Conservation (phyloP, 2,797 vertebrate species). For the Rhinatrema bivittatum region DNA sequence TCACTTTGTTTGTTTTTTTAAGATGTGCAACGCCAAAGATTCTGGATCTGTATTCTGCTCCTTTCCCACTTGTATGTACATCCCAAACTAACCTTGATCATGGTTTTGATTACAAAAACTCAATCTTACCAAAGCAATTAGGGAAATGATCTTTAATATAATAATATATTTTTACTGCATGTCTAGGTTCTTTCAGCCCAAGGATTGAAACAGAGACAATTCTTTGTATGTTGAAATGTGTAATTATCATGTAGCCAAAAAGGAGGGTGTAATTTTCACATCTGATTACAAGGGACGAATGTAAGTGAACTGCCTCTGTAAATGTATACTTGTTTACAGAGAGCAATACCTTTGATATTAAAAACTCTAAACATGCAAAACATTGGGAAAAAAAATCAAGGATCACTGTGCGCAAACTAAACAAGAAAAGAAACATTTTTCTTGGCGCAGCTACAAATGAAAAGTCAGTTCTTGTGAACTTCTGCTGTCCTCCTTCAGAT, state of each 20-base stretch:
- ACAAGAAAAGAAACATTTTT: conserved; percentile 30
- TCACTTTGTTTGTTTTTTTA: too few relatives aligned
- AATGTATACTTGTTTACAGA: conserved; percentile 68
- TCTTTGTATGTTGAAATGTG: conserved; percentile 71
- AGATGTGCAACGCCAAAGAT: too few relatives aligned
- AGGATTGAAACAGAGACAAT: conserved; percentile 71
- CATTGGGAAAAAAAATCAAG: conserved; percentile 36
- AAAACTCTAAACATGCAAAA: conserved; percentile 48
- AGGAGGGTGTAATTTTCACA: conserved; percentile 84
- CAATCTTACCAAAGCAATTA: conserved; percentile 37
- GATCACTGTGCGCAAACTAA: conserved; percentile 28
- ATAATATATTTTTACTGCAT: conserved; percentile 56
- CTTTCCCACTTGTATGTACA: too few relatives aligned
- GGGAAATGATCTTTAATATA: conserved; percentile 58
- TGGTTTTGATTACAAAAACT: conserved; percentile 51
- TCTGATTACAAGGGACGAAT: conserved; percentile 83
- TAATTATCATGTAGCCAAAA: conserved; percentile 89
- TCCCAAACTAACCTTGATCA: conserved; percentile 38
- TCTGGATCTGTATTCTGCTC: too few relatives aligned
- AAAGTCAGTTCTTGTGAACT: conserved; percentile 35
- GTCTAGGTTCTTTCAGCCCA: conserved; percentile 60
- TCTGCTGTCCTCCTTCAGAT: conserved; percentile 18
- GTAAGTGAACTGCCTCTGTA: conserved; percentile 59
- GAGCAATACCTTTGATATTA: conserved; percentile 66
- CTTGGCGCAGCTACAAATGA: conserved; percentile 29